Base-by-base conservation (phyloP, 2,888 invertebrate genomes). In the Drosophila kuntzei region DNA sequence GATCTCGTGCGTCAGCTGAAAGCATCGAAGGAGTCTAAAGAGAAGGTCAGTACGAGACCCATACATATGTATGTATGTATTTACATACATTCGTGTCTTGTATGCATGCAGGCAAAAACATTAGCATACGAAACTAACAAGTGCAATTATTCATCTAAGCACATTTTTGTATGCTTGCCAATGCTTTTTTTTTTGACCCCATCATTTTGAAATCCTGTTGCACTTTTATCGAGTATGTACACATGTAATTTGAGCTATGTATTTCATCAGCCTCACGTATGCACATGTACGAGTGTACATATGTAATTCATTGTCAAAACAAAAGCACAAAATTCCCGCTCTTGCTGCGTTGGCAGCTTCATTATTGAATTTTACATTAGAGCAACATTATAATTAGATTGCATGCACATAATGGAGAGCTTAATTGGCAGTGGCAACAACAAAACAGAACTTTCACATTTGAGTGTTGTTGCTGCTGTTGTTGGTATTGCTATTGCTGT, bases 1-100 rank as follows among this genome's bases (percentile, higher is more conserved):
- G 96, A 97, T 91, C 92, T 96, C 80, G 96, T 97, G 53, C 94
- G 97, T 89, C 95, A 95, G 93, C 93, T 97, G 71, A 97, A 97
- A 93, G 94, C 95, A 76, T 95, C 95, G 29, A 96, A 97, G 92
- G 96, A 96, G 92, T 94, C 95, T 54, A 95, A 94, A 91, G 95
- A 95, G 79, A 95, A 95, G 96, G 97, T 97, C 77, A 85, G 87
- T 79, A 46, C 22, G 7, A 39, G 29, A 18, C 29, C 7, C 47
- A 39, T 32, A 57, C 36, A 20, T 22, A 39, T 41, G 29, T 53
- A 55, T 32, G 32, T 32, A 32, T 5, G 25, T 6, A 25, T 25
- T 0, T 25, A 41, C 49, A n/a, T 41, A 18, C n/a, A n/a, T n/a
- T n/a, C n/a, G n/a, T 14, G 36, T 43, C n/a, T 41, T 32, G 22